A percentile compares a stretch with the other conserved stretches of the same genome.
phyloP scores from a whole-genome alignment of 2,888 invertebrate species.

The Plebejus anna region DNA sequence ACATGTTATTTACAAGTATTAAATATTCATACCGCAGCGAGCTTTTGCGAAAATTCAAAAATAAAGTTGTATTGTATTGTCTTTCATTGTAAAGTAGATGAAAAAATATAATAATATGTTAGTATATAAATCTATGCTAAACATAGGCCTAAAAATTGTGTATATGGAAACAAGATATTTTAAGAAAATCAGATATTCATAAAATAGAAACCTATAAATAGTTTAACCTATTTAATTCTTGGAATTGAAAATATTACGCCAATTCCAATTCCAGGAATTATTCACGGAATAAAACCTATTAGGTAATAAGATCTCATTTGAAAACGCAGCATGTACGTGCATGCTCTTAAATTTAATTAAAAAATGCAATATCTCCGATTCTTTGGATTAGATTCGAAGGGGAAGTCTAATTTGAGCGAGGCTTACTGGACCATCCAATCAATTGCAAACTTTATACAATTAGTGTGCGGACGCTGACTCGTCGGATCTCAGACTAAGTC shows the following conservation, averaged over 20 bases:
- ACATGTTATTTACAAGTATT: conserved; percentile 25
- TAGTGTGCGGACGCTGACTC: conserved; percentile 41
- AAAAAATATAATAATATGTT: too few relatives aligned
- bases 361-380: conserved; percentile 28
- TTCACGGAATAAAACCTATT: conserved; percentile 4
- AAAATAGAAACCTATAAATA: not conserved
- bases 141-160: too few relatives aligned
- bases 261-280: not conserved
- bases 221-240: not conserved
- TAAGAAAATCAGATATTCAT: too few relatives aligned
- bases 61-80: not conserved
- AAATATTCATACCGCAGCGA: conserved; percentile 19
- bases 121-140: too few relatives aligned
- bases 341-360: conserved; percentile 25
- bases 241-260: not conserved
- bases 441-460: conserved; percentile 44
- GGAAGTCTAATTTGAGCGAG: conserved; percentile 38
- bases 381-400: conserved; percentile 29
- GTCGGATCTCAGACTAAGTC: conserved; percentile 34
- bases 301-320: conserved; percentile 2
- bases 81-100: not conserved
- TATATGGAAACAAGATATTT: too few relatives aligned
- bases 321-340: conserved; percentile 2
- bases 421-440: conserved; percentile 42
- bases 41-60: not conserved